phyloP scores from a whole-genome alignment of 2,113 vertebrate species.

The Lagenorhynchus albirostris region DNA sequence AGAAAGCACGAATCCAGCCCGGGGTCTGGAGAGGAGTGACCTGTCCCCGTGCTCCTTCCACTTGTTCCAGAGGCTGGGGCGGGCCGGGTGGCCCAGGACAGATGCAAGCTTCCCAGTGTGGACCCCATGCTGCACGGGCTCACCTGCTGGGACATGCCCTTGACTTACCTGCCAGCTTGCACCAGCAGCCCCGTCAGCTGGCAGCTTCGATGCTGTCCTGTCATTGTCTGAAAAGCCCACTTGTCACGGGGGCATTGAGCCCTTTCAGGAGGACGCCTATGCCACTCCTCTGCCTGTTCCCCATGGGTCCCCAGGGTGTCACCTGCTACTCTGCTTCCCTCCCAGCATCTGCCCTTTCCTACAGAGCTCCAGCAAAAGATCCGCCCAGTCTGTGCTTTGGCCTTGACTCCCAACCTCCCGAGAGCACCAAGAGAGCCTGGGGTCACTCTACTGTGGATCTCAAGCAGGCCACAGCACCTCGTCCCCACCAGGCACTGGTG shows the following conservation, averaged over 20 bases:
- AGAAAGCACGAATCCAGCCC: background rate
- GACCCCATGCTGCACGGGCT: accelerated
- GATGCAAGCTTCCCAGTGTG: too few species aligned
- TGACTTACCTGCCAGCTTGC: background rate
- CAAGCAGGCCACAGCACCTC: accelerated
- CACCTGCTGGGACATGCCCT: background rate
- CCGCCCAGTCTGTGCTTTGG: background rate
- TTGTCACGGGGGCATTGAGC: background rate
- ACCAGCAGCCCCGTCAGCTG: background rate
- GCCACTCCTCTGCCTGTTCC: background rate
- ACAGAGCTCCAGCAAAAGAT: background rate
- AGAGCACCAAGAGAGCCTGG: background rate
- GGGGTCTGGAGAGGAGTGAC: background rate
- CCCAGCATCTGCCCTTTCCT: background rate
- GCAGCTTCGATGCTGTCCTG: background rate
- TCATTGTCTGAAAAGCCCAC: background rate
- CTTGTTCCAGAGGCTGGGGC: background rate
- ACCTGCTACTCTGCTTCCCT: background rate
- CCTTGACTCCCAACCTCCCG: too few species aligned
- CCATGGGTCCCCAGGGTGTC: background rate
- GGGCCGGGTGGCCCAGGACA: accelerated
- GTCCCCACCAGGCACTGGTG: background rate
- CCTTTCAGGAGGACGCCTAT: background rate
- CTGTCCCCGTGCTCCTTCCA: background rate
- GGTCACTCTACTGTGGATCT: background rate